Evolutionary conservation across 2,888 invertebrate species (phyloP), one percentile per base, ranked within the genome.

Genomic region (Unio pictorum): DNA sequence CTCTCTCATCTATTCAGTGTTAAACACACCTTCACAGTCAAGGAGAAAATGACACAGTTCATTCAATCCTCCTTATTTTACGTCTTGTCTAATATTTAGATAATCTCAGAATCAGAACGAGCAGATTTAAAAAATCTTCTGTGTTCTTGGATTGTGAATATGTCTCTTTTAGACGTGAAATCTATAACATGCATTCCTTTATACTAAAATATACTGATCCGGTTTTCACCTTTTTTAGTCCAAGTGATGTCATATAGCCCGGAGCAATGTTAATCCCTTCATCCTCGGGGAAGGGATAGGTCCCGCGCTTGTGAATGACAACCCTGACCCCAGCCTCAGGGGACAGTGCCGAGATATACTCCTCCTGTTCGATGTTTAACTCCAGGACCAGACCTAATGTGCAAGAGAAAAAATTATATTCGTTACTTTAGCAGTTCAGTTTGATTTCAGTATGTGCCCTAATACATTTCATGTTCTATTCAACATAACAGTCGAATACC

Each of bases 321-420:
- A 90, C 84, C 15, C 89, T 82, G 1, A 89, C 83, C 11, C 91
- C 91, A 5, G 89, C 88, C 30, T 89, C 83, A 28, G 87, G 83
- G 3, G 87, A 84, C 74, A 90, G 83, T 1, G 89, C 86, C 0
- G 88, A 73, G 11, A 86, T 76, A 68, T 88, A 89, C 72, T 89
- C 84, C 8, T 71, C 57, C 68, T 87, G 86, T 66, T 89, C 84
- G 18, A 88, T 79, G 70, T 84, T 86, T 58, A 89, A 67, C 56
- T 86, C 84, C 62, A 89, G 61, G 0, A 76, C 75, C 45, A 89
- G 75, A 11, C 86, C 88, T 88, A 72, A 45, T 11, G 45, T 45
- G 11, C 45, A 45, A 45, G 45, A 34, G 11, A 45, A 11, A 7
- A 11, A 30, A 26, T 26, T 26, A 18, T 55, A 11, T 45, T 11